Base-by-base conservation (phyloP, 2,888 invertebrate genomes). In the Drosophila dives region DNA sequence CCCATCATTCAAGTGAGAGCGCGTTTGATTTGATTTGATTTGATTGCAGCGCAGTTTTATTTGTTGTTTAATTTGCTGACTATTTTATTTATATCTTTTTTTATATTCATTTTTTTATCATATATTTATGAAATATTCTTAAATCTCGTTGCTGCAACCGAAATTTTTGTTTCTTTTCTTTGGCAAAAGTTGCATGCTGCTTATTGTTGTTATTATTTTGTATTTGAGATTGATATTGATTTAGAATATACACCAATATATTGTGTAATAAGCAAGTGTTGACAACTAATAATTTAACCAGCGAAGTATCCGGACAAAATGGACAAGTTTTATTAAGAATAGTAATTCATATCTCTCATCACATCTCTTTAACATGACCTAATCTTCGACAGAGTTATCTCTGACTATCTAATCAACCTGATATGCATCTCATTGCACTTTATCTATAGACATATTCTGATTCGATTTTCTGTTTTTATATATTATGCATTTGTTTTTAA, bases 1-100 rank as follows among this genome's bases (percentile, higher is more conserved):
- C 74, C 70, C 91, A 90, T 81, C 90, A 92, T 82, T 83, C 92
- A 91, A 91, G 91, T 91, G 92, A 91, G 92, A 79, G 82, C 86
- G 91, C 88, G 83, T 90, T 86, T 81, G 78, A 80, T 78, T 78
- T 80, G 78, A 80, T 78, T 78, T 80, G 72, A 82, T 70, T 89
- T 79, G 81, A 65, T 70, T 74, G 82, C 87, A 72, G 70, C 70
- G 67, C 70, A 67, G 60, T 59, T 64, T 33, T 72, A 72, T 63
- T 65, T 73, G 51, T 56, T 67, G 69, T 67, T 50, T 32, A 60
- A 59, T 68, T 78, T 75, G 64, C 55, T 62, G 68, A 71, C 40
- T 70, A 71, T 51, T 61, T 63, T 15, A n/a, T 17, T 55, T 51
- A 56, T 60, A 2, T 55, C 49, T 36, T 54, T 42, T 60, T 65